phyloP scores from a whole-genome alignment of 2,888 invertebrate genomes.

The Isoperla grammatica region DNA sequence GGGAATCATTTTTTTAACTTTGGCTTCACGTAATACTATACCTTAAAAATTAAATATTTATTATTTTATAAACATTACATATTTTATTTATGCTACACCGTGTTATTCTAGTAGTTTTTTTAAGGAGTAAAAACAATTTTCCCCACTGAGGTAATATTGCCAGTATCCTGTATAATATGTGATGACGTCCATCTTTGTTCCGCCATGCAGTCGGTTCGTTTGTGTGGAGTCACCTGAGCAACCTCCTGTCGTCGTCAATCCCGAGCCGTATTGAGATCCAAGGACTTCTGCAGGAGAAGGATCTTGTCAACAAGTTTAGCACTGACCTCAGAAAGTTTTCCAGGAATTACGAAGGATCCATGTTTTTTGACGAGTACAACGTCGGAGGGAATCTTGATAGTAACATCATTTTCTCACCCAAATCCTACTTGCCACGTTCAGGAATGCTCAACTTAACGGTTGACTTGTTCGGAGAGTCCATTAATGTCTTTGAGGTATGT shows the following conservation, averaged over 20 bases:
- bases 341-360: conserved; percentile 79
- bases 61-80: not conserved
- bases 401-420: conserved; percentile 78
- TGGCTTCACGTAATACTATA: not conserved
- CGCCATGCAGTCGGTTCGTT: conserved; percentile 74
- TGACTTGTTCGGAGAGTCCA: conserved; percentile 83
- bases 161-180: too few species aligned
- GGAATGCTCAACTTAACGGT: conserved; percentile 74
- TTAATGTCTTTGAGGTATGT: conserved; percentile 76
- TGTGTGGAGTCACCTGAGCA: conserved; percentile 90
- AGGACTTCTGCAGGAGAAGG: conserved; percentile 73
- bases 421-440: conserved; percentile 78
- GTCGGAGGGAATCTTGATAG: conserved; percentile 76
- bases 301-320: conserved; percentile 73
- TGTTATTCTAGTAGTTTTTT: not conserved
- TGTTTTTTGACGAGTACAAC: conserved; percentile 85
- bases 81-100: not conserved
- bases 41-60: not conserved
- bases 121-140: not conserved
- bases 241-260: conserved; percentile 77
- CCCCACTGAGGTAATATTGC: not conserved
- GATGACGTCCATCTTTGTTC: conserved; percentile 7
- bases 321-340: conserved; percentile 87
- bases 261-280: conserved; percentile 81
- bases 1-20: not conserved